Evolutionary conservation across 2,888 invertebrate genomes (phyloP), one percentile per base, ranked within the genome.

Genomic region (Gandaritis pyraliata): DNA sequence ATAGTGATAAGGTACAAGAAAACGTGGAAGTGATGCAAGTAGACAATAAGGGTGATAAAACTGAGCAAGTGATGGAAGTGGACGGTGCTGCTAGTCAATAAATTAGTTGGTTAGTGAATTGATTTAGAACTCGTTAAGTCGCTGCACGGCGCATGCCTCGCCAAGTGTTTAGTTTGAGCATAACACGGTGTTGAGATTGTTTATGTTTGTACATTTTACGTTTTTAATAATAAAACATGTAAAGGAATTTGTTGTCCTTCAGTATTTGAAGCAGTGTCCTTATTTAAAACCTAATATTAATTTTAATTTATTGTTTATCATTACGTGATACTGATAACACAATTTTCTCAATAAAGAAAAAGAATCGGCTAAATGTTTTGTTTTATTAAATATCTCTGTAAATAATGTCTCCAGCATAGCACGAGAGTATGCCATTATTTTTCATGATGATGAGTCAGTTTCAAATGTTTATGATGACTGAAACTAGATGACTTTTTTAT

Each of bases 271-370:
- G 77, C 75, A 82, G 83, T 86, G 80, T 83, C 83, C 77, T 82
- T 58, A 60, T 65, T 62, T 64, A 66, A 62, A 65, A 61, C 68
- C 61, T 70, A 78, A 80, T 81, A 85, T 86, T 83, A 87, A 85
- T 86, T 83, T 86, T 90, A 86, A 89, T 90, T 92, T 91, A 91
- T 92, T 90, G 90, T 89, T 90, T 89, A 91, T 89, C 89, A 82
- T 78, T 77, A 84, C 77, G 81, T 83, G 91, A 87, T 90, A 89
- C 79, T 83, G 90, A 87, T 90, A 90, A 92, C 90, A 85, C 83
- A 87, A 87, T 86, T 90, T 90, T 89, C 80, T 86, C 80, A 90
- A 90, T 90, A 90, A 91, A 91, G 80, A 78, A 80, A 77, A 82
- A 85, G 77, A 87, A 84, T 84, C 76, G 76, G 79, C 72, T 11